Evolutionary conservation across 2,888 invertebrate genomes (phyloP).

Genomic region (Meganola albula): DNA sequence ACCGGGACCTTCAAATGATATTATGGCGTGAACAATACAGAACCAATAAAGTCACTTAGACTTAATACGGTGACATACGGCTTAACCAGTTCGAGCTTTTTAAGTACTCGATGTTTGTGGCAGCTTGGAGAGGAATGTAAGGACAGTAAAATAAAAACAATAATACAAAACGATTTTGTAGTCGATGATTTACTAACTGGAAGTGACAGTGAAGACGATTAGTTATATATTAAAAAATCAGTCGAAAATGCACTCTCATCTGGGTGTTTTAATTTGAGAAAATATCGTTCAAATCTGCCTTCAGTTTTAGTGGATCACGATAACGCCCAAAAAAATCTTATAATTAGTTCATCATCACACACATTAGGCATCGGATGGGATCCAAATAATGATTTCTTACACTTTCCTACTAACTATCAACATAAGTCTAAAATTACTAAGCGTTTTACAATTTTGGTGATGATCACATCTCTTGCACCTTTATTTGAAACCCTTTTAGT

Average conservation of each 20-base stretch:
- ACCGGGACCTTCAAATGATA: no score
- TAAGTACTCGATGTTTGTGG: no score
- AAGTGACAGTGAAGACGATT: background rate
- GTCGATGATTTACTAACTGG: no score
- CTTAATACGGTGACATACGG: no score
- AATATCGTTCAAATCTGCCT: slow-evolving; percentile 1
- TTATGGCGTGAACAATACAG: no score
- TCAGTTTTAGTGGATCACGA: background rate
- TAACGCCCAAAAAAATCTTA: background rate
- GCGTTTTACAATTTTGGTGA: background rate
- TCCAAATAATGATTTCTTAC: background rate
- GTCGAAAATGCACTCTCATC: background rate
- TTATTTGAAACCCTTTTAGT: slow-evolving; percentile 5
- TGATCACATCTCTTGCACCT: background rate
- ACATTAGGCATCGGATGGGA: slow-evolving; percentile 4
- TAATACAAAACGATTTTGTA: no score
- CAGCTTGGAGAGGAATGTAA: no score
- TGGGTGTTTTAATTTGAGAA: slow-evolving; percentile 3
- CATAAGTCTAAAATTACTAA: no score
- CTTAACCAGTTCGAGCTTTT: no score
- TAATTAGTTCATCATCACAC: slow-evolving; percentile 2
- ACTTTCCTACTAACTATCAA: background rate
- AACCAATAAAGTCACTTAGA: no score
- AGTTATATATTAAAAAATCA: slow-evolving; percentile 1
- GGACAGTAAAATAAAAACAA: background rate